These are phyloP conservation scores for Hirtodrosophila histrioides DNA, from an alignment of 2,888 invertebrate species.

Conservation along the genomic window DNA sequence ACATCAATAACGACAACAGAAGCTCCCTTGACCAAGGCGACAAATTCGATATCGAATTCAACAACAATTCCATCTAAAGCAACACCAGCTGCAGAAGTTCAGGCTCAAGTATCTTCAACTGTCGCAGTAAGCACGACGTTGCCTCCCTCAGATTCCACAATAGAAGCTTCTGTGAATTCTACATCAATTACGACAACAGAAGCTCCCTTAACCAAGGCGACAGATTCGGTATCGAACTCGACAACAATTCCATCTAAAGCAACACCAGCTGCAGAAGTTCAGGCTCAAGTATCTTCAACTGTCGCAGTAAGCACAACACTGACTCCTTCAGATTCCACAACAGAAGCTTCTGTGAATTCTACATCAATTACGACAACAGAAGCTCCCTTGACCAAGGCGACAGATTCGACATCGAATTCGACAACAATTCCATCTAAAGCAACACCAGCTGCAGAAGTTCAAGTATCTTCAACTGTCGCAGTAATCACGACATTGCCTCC, in stretches of 20 bases:
- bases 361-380: no score
- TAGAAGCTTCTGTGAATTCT: not conserved
- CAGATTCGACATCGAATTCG: no score
- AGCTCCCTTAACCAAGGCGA: not conserved
- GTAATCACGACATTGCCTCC: not conserved
- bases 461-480: no score
- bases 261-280: not conserved
- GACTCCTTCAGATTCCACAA: not conserved
- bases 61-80: not conserved
- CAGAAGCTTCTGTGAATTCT: not conserved
- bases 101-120: no score
- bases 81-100: not conserved
- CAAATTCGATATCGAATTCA: not conserved
- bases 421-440: no score
- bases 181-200: not conserved
- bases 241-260: not conserved
- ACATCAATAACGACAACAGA: constrained; percentile 1
- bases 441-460: no score
- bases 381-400: no score
- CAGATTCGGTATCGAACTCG: not conserved
- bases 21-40: not conserved
- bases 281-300: no score
- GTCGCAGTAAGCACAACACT: not conserved
- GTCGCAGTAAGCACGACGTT: no score
- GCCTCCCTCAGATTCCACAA: not conserved